These are phyloP conservation scores for Drosophila sturtevanti DNA, from an alignment of 1,140 invertebrate species.

Conservation along the genomic window DNA sequence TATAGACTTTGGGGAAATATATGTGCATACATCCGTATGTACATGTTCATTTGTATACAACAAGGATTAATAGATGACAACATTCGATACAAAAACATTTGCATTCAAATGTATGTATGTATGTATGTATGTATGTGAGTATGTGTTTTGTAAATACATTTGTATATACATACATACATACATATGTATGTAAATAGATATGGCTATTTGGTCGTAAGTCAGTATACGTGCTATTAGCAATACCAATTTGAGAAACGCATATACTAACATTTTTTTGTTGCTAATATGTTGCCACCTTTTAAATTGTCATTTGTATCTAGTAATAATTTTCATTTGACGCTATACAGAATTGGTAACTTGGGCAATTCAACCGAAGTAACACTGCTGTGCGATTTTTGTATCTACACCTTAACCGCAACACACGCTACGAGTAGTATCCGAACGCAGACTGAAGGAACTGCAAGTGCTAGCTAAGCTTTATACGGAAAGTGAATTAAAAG, in stretches of 20 bases:
- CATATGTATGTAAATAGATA: constrained; percentile 12
- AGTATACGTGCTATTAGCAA: not conserved
- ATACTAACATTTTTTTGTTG: not conserved
- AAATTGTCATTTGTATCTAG: not conserved
- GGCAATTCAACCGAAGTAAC: not conserved
- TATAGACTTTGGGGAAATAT: not conserved
- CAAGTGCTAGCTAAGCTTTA: constrained; percentile 32
- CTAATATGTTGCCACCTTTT: not conserved
- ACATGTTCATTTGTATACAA: not conserved
- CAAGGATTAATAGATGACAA: constrained; percentile 11
- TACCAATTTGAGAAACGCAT: not conserved
- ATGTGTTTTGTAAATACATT: not conserved
- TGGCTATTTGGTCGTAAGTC: not conserved
- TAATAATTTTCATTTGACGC: constrained; percentile 1
- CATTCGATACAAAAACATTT: not conserved
- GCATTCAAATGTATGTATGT: not conserved
- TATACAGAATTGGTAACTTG: constrained; percentile 10
- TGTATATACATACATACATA: constrained; percentile 16
- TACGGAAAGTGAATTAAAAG: constrained; percentile 28
- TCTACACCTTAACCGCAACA: not conserved
- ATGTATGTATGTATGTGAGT: constrained; percentile 5
- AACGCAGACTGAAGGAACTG: constrained; percentile 39
- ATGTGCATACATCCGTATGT: not conserved
- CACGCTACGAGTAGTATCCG: constrained; percentile 12
- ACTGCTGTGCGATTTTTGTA: not conserved